A percentile compares a stretch with the other conserved stretches of the same genome.
Evolutionary conservation across 2,888 invertebrate genomes (phyloP).

Genomic region (Cryptocheilus praepositus): DNA sequence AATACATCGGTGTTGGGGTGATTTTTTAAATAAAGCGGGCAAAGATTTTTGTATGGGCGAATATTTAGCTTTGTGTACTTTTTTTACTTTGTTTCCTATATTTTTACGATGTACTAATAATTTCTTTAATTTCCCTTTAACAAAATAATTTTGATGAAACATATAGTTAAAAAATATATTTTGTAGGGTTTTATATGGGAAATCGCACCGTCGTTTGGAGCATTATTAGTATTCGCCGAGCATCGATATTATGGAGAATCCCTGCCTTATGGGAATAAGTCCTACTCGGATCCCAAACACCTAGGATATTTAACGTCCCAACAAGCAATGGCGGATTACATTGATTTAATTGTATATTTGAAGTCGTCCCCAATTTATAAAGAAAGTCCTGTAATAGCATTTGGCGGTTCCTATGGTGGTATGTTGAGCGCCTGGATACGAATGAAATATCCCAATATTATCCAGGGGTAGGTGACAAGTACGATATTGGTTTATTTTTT

Average conservation of each 20-base stretch:
- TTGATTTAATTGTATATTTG: conserved; percentile 84
- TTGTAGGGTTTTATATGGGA: conserved; percentile 98
- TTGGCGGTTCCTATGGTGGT: conserved; percentile 95
- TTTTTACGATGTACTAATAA: too few relatives aligned
- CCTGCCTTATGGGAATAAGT: conserved; percentile 89
- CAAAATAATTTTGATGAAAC: too few relatives aligned
- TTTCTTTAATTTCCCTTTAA: too few relatives aligned
- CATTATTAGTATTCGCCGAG: conserved; percentile 86
- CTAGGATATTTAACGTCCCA: conserved; percentile 90
- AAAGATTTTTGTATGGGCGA: too few relatives aligned
- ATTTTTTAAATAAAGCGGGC: too few relatives aligned
- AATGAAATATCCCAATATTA: conserved; percentile 94
- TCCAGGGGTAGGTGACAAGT: conserved; percentile 80
- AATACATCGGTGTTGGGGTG: too few relatives aligned
- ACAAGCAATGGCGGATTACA: conserved; percentile 96
- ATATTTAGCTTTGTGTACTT: too few relatives aligned
- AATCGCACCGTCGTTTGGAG: conserved; percentile 85
- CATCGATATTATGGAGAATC: conserved; percentile 97
- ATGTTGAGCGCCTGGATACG: conserved; percentile 98
- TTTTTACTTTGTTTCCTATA: too few relatives aligned
- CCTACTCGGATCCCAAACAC: conserved; percentile 81
- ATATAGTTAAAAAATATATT: conserved; percentile 73
- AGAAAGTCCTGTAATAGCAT: conserved; percentile 87
- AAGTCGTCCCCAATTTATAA: conserved; percentile 75
- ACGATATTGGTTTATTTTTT: background rate